phyloP scores from a whole-genome alignment of 2,113 vertebrate species.

The Myodes glareolus region DNA sequence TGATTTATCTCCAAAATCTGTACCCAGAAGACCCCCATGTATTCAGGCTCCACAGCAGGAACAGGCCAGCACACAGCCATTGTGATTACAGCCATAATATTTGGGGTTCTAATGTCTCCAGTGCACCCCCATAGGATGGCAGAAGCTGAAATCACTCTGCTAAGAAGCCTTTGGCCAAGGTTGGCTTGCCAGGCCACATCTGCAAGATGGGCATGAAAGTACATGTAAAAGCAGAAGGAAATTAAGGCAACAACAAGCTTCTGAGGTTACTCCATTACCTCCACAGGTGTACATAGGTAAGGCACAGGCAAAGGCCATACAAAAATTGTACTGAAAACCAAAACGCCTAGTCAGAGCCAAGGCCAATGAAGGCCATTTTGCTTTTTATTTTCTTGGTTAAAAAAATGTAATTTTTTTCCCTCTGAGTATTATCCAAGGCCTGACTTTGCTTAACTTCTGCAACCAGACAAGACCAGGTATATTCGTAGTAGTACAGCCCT shows the following conservation, averaged over 20 bases:
- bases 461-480: background rate
- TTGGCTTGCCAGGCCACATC: background rate
- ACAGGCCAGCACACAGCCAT: background rate
- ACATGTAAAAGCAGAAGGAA: background rate
- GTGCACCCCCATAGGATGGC: too few species aligned
- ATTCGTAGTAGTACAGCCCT: background rate
- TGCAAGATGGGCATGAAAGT: background rate
- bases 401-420: background rate
- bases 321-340: background rate
- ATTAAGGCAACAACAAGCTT: background rate
- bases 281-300: background rate
- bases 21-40: background rate
- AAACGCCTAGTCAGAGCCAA: background rate
- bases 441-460: background rate
- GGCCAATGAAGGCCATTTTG: background rate
- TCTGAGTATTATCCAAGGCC: background rate
- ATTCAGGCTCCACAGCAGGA: background rate
- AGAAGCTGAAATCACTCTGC: too few species aligned
- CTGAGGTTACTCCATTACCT: background rate
- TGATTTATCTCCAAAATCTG: background rate
- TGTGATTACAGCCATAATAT: background rate
- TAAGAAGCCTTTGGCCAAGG: background rate
- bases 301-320: background rate
- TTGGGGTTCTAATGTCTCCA: background rate
- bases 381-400: background rate